Evolutionary conservation across 2,888 invertebrate species (phyloP), one percentile per base, ranked within the genome.

Genomic region (Eugnorisma glareosa): DNA sequence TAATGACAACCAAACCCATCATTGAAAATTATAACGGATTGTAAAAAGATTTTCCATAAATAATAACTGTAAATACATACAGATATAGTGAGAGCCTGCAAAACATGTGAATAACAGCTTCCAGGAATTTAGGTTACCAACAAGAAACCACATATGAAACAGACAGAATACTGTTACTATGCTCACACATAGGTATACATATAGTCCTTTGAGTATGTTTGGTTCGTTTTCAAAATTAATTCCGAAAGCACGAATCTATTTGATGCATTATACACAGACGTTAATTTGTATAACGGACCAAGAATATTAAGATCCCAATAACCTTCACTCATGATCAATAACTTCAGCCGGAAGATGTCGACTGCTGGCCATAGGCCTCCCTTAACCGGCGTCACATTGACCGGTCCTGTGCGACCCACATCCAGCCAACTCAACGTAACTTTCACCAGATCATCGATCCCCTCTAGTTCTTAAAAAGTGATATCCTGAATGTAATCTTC

Each of bases 11-110:
- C 8, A n/a, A 24, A 37, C 24, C 1, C 31, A 4, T 21, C 31
- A 18, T 35, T 51, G 15, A 75, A 75, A 75, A 74, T 35, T 51
- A 37, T 24, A 11, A 37, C 21, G 4, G 13, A 24, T 37, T 73
- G 28, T 45, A 35, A 31, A n/a, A 43, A 40, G 4, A n/a, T 11
- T 43, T 28, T 37, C 18, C 24, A 13, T 54, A 8, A 35, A 74
- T 45, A 59, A 59, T 45, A 48, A 37, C 5, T 24, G n/a, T 18
- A 15, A 59, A 40, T 48, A 18, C 37, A 1, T 1, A 57, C 13
- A 24, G 61, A 13, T 54, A 54, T 64, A 68, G 40, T 43, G 48
- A 51, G 15, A 35, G 24, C 31, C 37, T 75, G 8, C 28, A 54
- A 43, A 73, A 35, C 31, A 18, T 28, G 10, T 51, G 28, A 61